Conservation (phyloP, 2,888 invertebrate species). For the Thalpophila matura region DNA sequence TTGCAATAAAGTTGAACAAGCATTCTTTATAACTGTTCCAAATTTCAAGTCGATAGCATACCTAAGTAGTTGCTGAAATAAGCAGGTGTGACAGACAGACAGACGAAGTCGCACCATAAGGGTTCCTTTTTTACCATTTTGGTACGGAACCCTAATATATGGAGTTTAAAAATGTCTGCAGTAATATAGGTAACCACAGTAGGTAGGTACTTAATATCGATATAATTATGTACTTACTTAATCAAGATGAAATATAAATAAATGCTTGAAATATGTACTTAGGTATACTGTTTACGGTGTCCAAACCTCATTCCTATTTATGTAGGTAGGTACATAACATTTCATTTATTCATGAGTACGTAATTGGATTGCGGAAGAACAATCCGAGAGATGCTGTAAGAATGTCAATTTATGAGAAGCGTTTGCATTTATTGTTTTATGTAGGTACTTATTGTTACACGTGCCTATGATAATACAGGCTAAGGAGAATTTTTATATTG, state of each 20-base stretch:
- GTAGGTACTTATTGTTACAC: constrained; percentile 1
- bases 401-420: constrained; percentile 32
- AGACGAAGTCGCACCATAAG: too few relatives aligned
- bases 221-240: too few relatives aligned
- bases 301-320: constrained; percentile 18
- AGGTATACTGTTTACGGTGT: background rate
- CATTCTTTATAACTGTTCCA: too few relatives aligned
- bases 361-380: constrained; percentile 47
- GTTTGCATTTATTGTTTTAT: constrained; percentile 25
- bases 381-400: constrained; percentile 17
- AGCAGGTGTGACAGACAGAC: too few relatives aligned
- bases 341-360: constrained; percentile 49
- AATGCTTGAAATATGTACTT: background rate
- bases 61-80: too few relatives aligned
- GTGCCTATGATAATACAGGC: background rate
- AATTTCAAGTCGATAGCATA: too few relatives aligned
- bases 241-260: too few relatives aligned
- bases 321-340: constrained; percentile 22
- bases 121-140: too few relatives aligned
- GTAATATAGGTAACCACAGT: too few relatives aligned
- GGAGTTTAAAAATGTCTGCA: too few relatives aligned
- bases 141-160: too few relatives aligned
- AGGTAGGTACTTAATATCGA: background rate
- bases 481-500: background rate
- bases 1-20: too few relatives aligned